phyloP scores from a whole-genome alignment of 2,888 invertebrate genomes.

The Lepidocyrtinus sp. region DNA sequence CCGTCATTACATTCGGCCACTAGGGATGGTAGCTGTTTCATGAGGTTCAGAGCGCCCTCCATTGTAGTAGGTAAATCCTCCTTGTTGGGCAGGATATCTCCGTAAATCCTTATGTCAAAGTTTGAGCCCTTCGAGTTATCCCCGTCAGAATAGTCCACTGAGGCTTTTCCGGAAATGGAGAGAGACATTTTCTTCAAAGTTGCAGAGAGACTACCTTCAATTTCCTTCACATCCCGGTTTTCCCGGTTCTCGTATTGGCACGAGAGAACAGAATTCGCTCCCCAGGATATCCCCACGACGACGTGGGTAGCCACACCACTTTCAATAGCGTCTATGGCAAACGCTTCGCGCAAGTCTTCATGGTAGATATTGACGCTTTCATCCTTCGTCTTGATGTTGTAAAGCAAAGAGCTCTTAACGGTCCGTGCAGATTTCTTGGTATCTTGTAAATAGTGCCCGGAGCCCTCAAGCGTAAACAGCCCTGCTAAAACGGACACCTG shows the following conservation, averaged over 20 bases:
- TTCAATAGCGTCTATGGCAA: constrained; percentile 38
- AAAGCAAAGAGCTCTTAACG: constrained; percentile 40
- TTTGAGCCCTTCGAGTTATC: constrained; percentile 4
- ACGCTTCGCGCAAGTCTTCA: constrained; percentile 36
- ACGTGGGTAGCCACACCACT: constrained; percentile 48
- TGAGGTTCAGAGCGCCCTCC: constrained; percentile 26
- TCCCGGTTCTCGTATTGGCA: constrained; percentile 39
- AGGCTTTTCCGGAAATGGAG: background rate
- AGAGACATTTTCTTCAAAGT: constrained; percentile 9
- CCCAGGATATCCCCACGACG: constrained; percentile 46
- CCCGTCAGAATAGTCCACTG: background rate
- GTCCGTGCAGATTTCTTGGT: constrained; percentile 37
- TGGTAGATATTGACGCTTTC: constrained; percentile 44
- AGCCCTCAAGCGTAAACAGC: constrained; percentile 26
- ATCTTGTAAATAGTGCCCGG: constrained; percentile 37
- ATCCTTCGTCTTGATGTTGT: constrained; percentile 50
- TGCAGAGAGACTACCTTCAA: constrained; percentile 23
- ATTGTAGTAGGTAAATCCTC: constrained; percentile 38
- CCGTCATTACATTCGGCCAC: constrained; percentile 21
- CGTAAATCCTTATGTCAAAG: constrained; percentile 38
- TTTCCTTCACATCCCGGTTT: constrained; percentile 32
- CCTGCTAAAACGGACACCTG: constrained; percentile 38
- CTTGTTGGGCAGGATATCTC: constrained; percentile 37
- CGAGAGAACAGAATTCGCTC: constrained; percentile 42
- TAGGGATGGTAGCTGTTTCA: constrained; percentile 32